These are phyloP conservation scores for Dolichotis patagonum DNA, from an alignment of 2,113 vertebrate genomes.

Conservation along the genomic window DNA sequence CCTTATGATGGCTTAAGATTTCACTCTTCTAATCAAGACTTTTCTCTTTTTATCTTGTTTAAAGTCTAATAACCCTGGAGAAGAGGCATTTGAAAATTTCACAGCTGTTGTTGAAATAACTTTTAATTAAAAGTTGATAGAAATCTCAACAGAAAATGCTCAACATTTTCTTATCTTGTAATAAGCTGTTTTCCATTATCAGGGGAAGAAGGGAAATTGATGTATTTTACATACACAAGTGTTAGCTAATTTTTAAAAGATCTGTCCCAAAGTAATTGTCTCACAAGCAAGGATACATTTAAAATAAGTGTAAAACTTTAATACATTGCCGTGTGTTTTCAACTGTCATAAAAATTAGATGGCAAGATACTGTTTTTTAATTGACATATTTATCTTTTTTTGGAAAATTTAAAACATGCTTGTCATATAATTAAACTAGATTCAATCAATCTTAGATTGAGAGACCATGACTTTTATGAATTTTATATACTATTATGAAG, in stretches of 20 bases:
- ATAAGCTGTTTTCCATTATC: constrained; percentile 17
- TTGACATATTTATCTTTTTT: constrained; percentile 19
- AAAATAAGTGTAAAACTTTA: constrained; percentile 26
- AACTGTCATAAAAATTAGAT: background rate
- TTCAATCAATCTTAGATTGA: constrained; percentile 24
- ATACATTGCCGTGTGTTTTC: background rate
- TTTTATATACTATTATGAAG: background rate
- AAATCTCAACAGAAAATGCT: constrained; percentile 27
- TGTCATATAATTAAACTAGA: background rate
- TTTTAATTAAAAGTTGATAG: constrained; percentile 49
- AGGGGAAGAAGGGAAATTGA: background rate
- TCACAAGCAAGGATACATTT: background rate
- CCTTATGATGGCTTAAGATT: background rate
- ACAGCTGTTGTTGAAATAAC: background rate
- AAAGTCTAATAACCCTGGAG: constrained; percentile 4
- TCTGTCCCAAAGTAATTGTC: constrained; percentile 18
- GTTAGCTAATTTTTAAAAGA: constrained; percentile 31
- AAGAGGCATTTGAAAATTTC: constrained; percentile 31
- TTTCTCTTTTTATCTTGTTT: background rate
- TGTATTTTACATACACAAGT: background rate
- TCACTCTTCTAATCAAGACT: background rate
- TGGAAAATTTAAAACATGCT: constrained; percentile 1
- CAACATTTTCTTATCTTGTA: constrained; percentile 16
- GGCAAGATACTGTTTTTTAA: background rate
- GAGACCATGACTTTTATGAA: background rate